These are phyloP conservation scores for Himalopsyche japonica DNA, from an alignment of 2,888 invertebrate species.

Conservation along the genomic window DNA sequence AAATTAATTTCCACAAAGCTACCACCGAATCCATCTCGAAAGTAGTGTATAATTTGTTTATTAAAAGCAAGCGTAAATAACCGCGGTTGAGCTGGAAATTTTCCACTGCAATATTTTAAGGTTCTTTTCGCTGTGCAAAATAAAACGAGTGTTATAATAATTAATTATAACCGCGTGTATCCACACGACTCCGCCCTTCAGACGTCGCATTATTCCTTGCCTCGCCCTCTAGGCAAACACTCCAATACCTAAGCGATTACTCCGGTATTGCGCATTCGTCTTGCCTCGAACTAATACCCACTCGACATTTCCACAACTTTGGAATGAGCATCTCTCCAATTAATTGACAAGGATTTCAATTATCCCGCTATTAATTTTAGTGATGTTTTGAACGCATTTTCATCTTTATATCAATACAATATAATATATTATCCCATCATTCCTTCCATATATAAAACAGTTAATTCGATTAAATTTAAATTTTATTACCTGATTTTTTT, in stretches of 20 bases:
- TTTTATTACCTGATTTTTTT: too few species aligned
- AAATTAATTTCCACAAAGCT: too few species aligned
- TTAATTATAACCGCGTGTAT: not conserved
- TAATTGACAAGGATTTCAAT: too few species aligned
- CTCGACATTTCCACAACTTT: not conserved
- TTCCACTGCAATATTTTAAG: not conserved
- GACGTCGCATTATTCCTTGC: not conserved
- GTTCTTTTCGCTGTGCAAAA: not conserved
- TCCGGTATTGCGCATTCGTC: not conserved
- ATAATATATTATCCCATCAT: too few species aligned
- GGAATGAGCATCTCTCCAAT: not conserved
- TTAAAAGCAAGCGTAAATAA: too few species aligned
- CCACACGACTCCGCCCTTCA: not conserved
- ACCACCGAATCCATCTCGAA: too few species aligned
- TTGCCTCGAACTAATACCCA: not conserved
- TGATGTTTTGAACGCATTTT: too few species aligned
- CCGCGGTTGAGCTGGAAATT: not conserved
- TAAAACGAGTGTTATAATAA: not conserved
- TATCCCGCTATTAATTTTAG: too few species aligned
- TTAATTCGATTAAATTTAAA: too few species aligned
- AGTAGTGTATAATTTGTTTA: too few species aligned
- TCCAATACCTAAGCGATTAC: not conserved
- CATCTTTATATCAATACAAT: too few species aligned
- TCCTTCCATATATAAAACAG: too few species aligned
- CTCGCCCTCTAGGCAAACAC: not conserved